Conservation (phyloP, 2,797 vertebrate genomes). For the Gymnodraco acuticeps region DNA sequence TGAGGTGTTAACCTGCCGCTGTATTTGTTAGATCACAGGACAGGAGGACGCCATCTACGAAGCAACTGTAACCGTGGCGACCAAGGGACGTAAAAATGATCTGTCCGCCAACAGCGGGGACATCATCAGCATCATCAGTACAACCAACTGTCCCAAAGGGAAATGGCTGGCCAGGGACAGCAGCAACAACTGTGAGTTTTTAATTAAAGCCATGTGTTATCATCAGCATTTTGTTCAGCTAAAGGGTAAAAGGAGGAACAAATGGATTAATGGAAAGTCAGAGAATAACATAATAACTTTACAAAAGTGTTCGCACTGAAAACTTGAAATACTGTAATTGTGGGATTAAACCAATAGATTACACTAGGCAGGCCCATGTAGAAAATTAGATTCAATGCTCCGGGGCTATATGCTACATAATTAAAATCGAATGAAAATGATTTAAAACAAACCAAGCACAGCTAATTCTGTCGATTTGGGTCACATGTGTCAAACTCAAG, state of each 20-base stretch:
- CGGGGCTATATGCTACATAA: too few species aligned
- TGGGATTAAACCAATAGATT: too few species aligned
- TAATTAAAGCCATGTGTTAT: too few species aligned
- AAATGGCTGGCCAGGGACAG: slow-evolving; percentile 82
- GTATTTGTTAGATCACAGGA: slow-evolving; percentile 81
- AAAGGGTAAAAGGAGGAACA: neutral
- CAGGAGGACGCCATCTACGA: slow-evolving; percentile 76
- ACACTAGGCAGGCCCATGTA: too few species aligned
- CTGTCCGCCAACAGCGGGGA: slow-evolving; percentile 77
- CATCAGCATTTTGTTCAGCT: neutral
- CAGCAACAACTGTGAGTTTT: slow-evolving; percentile 86
- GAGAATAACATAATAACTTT: neutral
- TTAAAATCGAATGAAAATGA: too few species aligned
- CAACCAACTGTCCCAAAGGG: slow-evolving; percentile 77
- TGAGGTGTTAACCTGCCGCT: slow-evolving; percentile 4
- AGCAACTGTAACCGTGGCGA: slow-evolving; percentile 67
- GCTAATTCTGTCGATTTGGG: too few species aligned
- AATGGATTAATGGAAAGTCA: neutral
- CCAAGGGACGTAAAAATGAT: slow-evolving; percentile 75
- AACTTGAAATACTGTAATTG: neutral
- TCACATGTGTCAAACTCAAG: too few species aligned
- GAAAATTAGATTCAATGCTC: too few species aligned
- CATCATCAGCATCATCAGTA: slow-evolving; percentile 75
- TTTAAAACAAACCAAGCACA: too few species aligned
- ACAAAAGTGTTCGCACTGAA: neutral